Conservation (phyloP, 1,140 invertebrate genomes). For the Philotrypesis tridentata region DNA sequence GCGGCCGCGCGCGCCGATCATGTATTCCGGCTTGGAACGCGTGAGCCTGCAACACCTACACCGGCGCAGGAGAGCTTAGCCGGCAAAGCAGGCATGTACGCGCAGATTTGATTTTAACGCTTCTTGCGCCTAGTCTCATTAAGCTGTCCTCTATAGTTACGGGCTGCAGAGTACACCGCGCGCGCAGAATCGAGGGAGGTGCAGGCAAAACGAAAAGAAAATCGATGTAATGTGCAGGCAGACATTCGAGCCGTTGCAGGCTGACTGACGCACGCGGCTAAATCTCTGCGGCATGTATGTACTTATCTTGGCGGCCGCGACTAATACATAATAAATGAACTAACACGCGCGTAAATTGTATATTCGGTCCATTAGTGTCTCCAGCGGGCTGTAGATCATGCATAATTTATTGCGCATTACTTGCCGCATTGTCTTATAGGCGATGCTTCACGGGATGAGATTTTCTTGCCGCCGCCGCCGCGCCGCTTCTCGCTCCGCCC, state of each 20-base stretch:
- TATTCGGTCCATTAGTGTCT: constrained; percentile 27
- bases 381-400: not conserved
- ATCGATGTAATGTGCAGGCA: not conserved
- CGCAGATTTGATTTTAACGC: not conserved
- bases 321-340: constrained; percentile 31
- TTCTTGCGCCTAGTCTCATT: no score
- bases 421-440: constrained; percentile 33
- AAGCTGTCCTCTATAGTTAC: no score
- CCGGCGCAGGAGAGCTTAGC: no score
- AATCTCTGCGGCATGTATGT: not conserved
- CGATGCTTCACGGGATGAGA: constrained; percentile 9
- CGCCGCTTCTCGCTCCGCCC: no score
- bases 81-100: no score
- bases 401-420: constrained; percentile 39
- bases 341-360: constrained; percentile 27
- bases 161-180: no score
- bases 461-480: no score
- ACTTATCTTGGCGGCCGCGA: not conserved
- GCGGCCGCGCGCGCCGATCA: not conserved
- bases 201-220: not conserved
- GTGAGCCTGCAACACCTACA: no score
- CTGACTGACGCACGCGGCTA: not conserved
- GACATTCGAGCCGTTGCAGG: not conserved
- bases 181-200: no score
- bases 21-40: not conserved